phyloP scores from a whole-genome alignment of 1,140 invertebrate species.

The Hycleus cichorii region DNA sequence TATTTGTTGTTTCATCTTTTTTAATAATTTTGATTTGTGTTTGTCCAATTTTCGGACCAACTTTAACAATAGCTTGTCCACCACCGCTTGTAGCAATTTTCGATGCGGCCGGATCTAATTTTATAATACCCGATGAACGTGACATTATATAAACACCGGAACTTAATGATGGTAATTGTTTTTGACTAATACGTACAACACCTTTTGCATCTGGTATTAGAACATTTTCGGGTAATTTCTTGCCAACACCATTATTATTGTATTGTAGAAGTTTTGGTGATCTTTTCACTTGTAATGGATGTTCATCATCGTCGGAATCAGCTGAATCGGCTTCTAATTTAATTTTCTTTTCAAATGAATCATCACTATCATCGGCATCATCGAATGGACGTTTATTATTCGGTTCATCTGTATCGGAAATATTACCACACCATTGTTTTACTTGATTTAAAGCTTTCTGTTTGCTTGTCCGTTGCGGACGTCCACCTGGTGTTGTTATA shows the following conservation, averaged over 20 bases:
- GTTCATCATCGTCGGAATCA: constrained; percentile 28
- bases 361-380: constrained; percentile 45
- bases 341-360: constrained; percentile 44
- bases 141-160: constrained; percentile 67
- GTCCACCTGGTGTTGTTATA: constrained; percentile 44
- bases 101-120: constrained; percentile 40
- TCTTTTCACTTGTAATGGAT: constrained; percentile 7
- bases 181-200: constrained; percentile 64
- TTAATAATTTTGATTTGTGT: constrained; percentile 38
- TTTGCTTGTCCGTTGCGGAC: constrained; percentile 69
- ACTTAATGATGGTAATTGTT: constrained; percentile 61
- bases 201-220: constrained; percentile 56
- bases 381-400: constrained; percentile 26
- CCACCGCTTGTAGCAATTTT: constrained; percentile 31
- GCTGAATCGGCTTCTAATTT: constrained; percentile 44
- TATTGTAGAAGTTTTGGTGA: constrained; percentile 4
- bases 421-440: constrained; percentile 71
- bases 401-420: constrained; percentile 52
- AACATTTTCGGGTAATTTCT: constrained; percentile 33
- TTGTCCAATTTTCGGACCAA: constrained; percentile 39
- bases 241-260: constrained; percentile 21
- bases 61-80: constrained; percentile 36
- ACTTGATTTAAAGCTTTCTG: constrained; percentile 74
- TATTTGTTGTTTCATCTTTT: constrained; percentile 25
- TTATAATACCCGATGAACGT: constrained; percentile 52